Evolutionary conservation across 1,140 invertebrate species (phyloP).

Genomic region (Penaeus indicus): DNA sequence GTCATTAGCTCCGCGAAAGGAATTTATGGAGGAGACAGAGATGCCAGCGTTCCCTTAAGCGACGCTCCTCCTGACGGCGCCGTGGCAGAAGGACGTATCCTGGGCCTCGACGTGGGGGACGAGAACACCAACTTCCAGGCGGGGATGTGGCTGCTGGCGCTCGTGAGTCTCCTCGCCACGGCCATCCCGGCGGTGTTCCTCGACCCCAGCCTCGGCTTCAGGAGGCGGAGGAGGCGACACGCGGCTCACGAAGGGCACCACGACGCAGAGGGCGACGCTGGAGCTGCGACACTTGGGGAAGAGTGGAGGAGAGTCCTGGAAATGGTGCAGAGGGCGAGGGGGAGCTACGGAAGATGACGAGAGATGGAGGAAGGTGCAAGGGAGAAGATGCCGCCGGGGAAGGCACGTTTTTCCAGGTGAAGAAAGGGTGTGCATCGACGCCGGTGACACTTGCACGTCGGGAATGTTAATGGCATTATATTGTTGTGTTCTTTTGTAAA

Average conservation of each 20-base stretch:
- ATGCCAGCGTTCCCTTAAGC: too few relatives aligned
- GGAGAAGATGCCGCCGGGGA: too few relatives aligned
- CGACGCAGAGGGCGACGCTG: not conserved
- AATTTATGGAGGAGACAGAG: not conserved
- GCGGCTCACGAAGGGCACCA: not conserved
- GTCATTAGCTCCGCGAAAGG: not conserved
- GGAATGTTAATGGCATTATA: too few relatives aligned
- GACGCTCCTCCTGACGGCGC: not conserved
- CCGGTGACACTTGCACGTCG: too few relatives aligned
- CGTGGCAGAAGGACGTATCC: not conserved
- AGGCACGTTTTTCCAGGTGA: too few relatives aligned
- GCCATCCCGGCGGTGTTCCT: slow-evolving; percentile 46
- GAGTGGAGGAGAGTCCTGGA: not conserved
- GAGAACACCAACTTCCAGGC: slow-evolving; percentile 48
- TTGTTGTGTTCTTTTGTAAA: too few relatives aligned
- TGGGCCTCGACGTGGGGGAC: slow-evolving; percentile 46
- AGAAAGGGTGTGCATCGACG: too few relatives aligned
- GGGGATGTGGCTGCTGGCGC: slow-evolving; percentile 42
- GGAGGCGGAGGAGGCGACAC: slow-evolving; percentile 19
- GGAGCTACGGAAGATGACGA: not conserved
- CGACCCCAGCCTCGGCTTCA: slow-evolving; percentile 35
- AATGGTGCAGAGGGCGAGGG: not conserved
- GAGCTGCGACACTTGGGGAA: not conserved
- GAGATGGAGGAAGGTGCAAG: not conserved
- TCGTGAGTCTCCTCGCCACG: slow-evolving; percentile 35